Base-by-base conservation (phyloP, 2,888 invertebrate genomes). In the Lasius fuliginosus region DNA sequence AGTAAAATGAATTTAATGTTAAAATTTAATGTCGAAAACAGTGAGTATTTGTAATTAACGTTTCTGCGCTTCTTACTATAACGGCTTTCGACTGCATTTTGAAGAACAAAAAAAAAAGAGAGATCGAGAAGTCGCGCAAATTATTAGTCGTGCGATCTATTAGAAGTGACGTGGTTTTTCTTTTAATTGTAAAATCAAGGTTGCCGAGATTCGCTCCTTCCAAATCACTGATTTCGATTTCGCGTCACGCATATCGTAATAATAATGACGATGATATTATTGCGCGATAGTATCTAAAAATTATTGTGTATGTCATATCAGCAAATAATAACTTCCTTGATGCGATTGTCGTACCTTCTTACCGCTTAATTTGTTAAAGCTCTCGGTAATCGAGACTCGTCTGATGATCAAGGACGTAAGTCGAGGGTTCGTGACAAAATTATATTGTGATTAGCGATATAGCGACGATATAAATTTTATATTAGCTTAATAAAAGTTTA, bases 271-370 rank as follows among this genome's bases (percentile, higher is more conserved):
- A 56, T 33, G 53, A 40, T 58, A 23, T 62, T 40, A 75, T 49
- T 23, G 40, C 15, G 15, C 4, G 11, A 4, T n/a, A 42, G 36
- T 65, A 40, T 23, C 1, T 23, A 23, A 42, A 53, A 40, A n/a
- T 18, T 30, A 12, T 36, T 23, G 12, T 18, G 8, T 9, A 3
- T 36, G 0, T 53, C 12, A 65, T 62, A 12, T 67, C 18, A n/a
- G 40, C 27, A 67, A 56, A n/a, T 18, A 67, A 67, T 67, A 8
- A 67, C 27, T 67, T 67, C 27, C 15, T 36, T n/a, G 33, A 36
- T 6, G 1, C 0, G 11, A 27, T 12, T 18, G 27, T 23, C 18
- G 33, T 64, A 12, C 40, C 27, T 76, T 65, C 18, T 49, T 49
- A 33, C 3, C 4, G n/a, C 23, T 23, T 18, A 60, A 30, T 62